Evolutionary conservation across 1,140 invertebrate genomes (phyloP).

Genomic region (Diachasmimorpha longicaudata): DNA sequence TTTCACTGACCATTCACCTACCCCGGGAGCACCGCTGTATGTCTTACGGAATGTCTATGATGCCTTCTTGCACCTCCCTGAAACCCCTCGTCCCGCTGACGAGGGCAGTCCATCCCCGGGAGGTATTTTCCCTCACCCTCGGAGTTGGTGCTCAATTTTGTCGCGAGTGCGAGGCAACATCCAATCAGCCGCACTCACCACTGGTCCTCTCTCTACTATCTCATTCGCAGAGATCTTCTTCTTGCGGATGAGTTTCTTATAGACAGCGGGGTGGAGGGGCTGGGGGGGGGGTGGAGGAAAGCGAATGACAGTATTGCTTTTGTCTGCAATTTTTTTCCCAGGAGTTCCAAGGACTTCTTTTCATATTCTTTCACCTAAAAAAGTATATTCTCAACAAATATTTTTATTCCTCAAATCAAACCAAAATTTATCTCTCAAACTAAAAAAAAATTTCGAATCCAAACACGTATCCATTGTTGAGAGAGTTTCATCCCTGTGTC

Average conservation of each 20-base stretch:
- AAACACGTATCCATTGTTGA: slow-evolving; percentile 28
- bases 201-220: slow-evolving; percentile 31
- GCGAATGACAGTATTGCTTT: no score
- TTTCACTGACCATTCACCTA: slow-evolving; percentile 48
- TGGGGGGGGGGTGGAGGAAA: no score
- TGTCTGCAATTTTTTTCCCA: no score
- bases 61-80: slow-evolving; percentile 44
- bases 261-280: no score
- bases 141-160: slow-evolving; percentile 40
- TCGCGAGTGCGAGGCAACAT: slow-evolving; percentile 55
- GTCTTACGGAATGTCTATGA: slow-evolving; percentile 60
- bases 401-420: no score
- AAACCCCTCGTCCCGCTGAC: neutral
- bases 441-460: slow-evolving; percentile 18
- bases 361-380: no score
- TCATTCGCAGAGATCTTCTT: slow-evolving; percentile 15
- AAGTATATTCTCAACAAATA: no score
- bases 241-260: slow-evolving; percentile 10
- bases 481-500: neutral
- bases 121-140: neutral
- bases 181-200: slow-evolving; percentile 49
- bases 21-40: slow-evolving; percentile 42
- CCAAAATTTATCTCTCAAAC: no score
- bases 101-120: neutral
- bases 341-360: no score